Percentiles rank a stretch among this genome's conserved stretches.
phyloP scores from a whole-genome alignment of 2,113 vertebrate genomes.

The Acanthisitta chloris region DNA sequence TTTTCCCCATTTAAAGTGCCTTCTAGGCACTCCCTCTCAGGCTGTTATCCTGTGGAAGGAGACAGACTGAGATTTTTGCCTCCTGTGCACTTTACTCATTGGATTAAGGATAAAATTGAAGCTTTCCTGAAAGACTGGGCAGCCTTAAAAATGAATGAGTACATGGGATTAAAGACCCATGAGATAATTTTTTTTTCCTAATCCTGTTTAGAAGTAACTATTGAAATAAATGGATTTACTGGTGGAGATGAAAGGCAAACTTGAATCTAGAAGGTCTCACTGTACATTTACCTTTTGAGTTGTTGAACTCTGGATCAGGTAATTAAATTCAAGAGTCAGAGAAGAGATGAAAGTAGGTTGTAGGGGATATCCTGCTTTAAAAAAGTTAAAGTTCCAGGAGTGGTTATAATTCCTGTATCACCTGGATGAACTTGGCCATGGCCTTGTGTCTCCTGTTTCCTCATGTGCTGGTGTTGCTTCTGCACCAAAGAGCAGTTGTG shows the following conservation, averaged over 20 bases:
- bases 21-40: not conserved
- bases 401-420: not conserved
- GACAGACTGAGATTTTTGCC: not conserved
- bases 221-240: slow-evolving; percentile 22
- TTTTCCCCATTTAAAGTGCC: not conserved
- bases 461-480: not conserved
- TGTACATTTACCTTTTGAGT: not conserved
- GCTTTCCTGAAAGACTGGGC: not conserved
- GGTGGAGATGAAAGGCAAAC: not conserved
- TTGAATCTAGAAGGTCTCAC: not conserved
- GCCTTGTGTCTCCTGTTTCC: not conserved
- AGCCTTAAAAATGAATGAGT: not conserved
- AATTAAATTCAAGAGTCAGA: not conserved
- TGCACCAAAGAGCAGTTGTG: not conserved
- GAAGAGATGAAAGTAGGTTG: not conserved
- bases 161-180: not conserved
- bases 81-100: slow-evolving; percentile 1
- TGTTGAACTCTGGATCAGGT: not conserved
- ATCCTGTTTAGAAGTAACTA: slow-evolving; percentile 6
- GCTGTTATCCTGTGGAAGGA: not conserved
- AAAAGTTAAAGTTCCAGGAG: not conserved
- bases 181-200: not conserved
- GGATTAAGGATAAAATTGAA: slow-evolving; percentile 24
- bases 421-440: not conserved
- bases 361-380: not conserved